These are phyloP conservation scores for Pseudochirops cupreus DNA, from an alignment of 2,797 vertebrate genomes.

Conservation along the genomic window DNA sequence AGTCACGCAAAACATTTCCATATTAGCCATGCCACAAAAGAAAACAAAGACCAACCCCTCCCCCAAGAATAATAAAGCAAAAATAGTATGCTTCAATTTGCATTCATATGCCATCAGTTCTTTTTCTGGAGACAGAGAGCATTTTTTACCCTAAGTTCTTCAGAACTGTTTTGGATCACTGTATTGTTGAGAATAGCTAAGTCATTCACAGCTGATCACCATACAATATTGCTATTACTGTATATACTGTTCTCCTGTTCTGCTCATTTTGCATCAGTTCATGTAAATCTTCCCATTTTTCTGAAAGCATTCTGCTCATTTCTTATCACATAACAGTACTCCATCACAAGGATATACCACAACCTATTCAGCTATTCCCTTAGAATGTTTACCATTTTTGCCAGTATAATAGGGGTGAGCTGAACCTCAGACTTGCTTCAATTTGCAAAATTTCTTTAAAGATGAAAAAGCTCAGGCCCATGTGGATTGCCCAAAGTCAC, in stretches of 20 bases:
- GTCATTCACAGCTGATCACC: neutral
- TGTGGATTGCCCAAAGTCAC: too few relatives aligned
- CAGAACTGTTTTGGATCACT: neutral
- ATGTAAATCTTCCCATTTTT: neutral
- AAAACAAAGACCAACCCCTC: neutral
- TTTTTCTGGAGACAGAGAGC: neutral
- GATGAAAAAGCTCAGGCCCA: neutral
- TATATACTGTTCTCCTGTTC: neutral
- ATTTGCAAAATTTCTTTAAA: neutral
- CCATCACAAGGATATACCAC: neutral
- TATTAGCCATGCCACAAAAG: neutral
- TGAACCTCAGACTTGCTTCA: neutral
- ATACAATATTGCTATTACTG: neutral
- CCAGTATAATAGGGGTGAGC: neutral
- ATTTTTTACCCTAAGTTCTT: neutral
- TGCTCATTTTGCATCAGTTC: neutral
- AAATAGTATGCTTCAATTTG: neutral
- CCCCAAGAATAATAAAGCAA: neutral
- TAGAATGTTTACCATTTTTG: neutral
- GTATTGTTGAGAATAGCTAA: neutral
- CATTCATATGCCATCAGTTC: neutral
- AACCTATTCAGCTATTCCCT: neutral
- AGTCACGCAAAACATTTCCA: neutral
- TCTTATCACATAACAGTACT: neutral
- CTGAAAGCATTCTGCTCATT: neutral